Conservation (phyloP, 2,888 invertebrate species). For the Macaria liturata region DNA sequence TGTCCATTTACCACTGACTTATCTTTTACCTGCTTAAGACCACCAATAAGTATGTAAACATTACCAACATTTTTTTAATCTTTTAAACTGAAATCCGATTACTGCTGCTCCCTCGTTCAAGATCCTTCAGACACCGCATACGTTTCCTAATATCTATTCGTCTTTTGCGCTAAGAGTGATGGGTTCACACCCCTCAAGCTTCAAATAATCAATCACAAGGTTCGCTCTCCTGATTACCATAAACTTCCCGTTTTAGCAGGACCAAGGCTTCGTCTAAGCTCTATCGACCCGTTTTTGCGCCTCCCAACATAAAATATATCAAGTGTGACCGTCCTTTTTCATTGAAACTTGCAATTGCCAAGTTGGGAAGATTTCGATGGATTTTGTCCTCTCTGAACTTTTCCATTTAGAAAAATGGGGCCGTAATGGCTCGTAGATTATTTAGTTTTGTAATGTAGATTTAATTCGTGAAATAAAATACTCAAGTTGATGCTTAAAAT, state of each 20-base stretch:
- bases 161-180: constrained; percentile 30
- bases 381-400: constrained; percentile 55
- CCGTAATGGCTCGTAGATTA: constrained; percentile 29
- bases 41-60: too few species aligned
- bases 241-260: constrained; percentile 78
- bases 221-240: constrained; percentile 78
- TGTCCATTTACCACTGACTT: too few species aligned
- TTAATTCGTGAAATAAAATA: too few species aligned
- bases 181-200: constrained; percentile 44
- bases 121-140: constrained; percentile 14
- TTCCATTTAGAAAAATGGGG: constrained; percentile 41
- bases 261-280: constrained; percentile 73
- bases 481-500: too few species aligned
- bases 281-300: constrained; percentile 76
- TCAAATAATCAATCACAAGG: constrained; percentile 78
- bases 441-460: neutral
- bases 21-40: too few species aligned
- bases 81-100: too few species aligned
- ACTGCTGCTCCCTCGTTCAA: too few species aligned
- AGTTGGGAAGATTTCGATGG: constrained; percentile 63
- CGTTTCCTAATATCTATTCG: constrained; percentile 28
- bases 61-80: neutral
- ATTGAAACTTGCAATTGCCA: constrained; percentile 75
- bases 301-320: constrained; percentile 62
- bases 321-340: constrained; percentile 70